Conservation (phyloP, 2,797 vertebrate species). For the Diplodus puntazzo region DNA sequence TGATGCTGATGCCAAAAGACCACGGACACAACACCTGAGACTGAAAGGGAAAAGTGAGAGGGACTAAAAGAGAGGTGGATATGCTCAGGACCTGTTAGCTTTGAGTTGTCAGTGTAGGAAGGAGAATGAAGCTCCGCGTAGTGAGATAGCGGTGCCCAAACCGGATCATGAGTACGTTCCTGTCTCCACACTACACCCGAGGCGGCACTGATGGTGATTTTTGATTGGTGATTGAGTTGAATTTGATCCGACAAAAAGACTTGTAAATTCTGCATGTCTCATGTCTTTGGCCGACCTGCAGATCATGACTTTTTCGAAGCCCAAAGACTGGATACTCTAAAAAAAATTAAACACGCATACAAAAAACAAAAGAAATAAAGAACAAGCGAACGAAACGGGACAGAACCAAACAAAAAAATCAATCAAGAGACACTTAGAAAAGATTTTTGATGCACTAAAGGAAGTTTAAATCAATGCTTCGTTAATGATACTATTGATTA, state of each 20-base stretch:
- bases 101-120: conserved; percentile 52
- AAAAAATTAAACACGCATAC: neutral
- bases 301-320: conserved; percentile 55
- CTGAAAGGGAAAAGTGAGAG: conserved; percentile 36
- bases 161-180: conserved; percentile 28
- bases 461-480: conserved; percentile 28
- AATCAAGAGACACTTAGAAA: conserved; percentile 24
- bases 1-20: conserved; percentile 67
- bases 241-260: conserved; percentile 65
- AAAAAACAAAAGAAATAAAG: conserved; percentile 3
- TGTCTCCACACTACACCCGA: conserved; percentile 40
- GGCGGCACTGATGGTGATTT: conserved; percentile 42
- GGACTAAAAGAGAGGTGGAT: conserved; percentile 43
- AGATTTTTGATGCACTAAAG: conserved; percentile 21
- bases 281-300: conserved; percentile 66
- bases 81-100: conserved; percentile 61
- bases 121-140: conserved; percentile 34
- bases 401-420: conserved; percentile 45
- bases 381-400: conserved; percentile 32
- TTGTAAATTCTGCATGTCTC: conserved; percentile 84
- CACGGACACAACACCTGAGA: conserved; percentile 38
- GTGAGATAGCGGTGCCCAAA: conserved; percentile 45
- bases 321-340: conserved; percentile 54
- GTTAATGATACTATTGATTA: conserved; percentile 27
- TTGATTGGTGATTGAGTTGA: conserved; percentile 36